These are phyloP conservation scores for Haliclona indistincta DNA, from an alignment of 37 sponge, comb jelly and placozoan genomes.

Conservation along the genomic window DNA sequence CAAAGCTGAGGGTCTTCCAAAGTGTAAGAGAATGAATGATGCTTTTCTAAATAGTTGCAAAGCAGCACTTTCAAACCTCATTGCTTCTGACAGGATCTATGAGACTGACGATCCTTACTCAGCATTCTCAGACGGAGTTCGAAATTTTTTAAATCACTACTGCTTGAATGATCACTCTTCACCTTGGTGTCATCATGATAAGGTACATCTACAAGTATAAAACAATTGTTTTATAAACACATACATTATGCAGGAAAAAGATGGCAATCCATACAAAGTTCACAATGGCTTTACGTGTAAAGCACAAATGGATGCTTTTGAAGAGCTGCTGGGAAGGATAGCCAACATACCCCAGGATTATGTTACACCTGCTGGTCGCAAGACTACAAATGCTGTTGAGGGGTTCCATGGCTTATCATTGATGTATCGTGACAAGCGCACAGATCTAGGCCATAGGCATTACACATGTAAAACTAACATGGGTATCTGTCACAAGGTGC, in stretches of 20 bases:
- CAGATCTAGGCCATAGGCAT: background rate
- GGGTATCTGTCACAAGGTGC: conserved; percentile 11
- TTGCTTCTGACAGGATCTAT: conserved; percentile 7
- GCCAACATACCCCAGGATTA: conserved; percentile 2
- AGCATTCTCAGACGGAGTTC: background rate
- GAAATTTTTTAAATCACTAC: conserved; percentile 23
- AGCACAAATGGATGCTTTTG: background rate
- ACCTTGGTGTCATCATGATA: conserved; percentile 17
- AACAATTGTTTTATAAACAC: too few relatives aligned
- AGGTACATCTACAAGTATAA: too few relatives aligned
- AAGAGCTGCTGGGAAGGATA: background rate
- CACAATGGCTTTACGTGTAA: conserved; percentile 14
- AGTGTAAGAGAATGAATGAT: background rate
- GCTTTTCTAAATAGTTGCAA: background rate
- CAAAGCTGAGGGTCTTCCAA: background rate
- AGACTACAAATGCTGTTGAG: conserved; percentile 5
- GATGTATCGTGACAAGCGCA: conserved; percentile 1
- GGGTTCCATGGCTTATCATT: conserved; percentile 7
- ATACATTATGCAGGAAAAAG: too few relatives aligned
- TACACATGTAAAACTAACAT: conserved; percentile 13
- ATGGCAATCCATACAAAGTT: too few relatives aligned
- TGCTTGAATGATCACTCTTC: conserved; percentile 21
- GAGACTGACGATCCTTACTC: background rate
- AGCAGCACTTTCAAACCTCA: conserved; percentile 10
- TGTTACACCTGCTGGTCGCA: conserved; percentile 1